A percentile compares a stretch with the other conserved stretches of the same genome.
Conservation (phyloP, 2,797 vertebrate genomes). For the Phrynocephalus guinanensis region DNA sequence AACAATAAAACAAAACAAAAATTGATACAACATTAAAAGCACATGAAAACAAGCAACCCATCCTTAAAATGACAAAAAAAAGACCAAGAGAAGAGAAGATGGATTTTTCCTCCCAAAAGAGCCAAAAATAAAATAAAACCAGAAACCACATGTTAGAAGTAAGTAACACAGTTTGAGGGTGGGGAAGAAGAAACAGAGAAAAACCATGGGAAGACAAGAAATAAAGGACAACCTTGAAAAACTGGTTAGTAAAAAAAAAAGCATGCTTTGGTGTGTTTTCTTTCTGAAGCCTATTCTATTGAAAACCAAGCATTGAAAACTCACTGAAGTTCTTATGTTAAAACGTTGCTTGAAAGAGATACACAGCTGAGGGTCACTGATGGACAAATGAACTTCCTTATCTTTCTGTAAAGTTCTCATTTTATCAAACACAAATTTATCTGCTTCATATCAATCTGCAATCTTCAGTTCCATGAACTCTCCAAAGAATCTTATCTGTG, state of each 20-base stretch:
- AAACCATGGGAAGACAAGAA: constrained; percentile 45
- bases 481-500: no score
- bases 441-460: background rate
- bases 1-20: constrained; percentile 54
- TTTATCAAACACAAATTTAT: background rate
- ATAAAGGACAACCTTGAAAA: constrained; percentile 64
- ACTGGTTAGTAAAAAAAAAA: constrained; percentile 48
- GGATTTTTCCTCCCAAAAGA: constrained; percentile 57
- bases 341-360: background rate
- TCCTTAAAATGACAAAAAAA: constrained; percentile 42
- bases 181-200: constrained; percentile 29
- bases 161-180: background rate
- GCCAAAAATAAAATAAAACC: constrained; percentile 54
- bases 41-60: constrained; percentile 57
- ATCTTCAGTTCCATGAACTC: no score
- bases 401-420: background rate
- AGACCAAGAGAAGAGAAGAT: constrained; percentile 60
- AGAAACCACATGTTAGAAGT: constrained; percentile 57
- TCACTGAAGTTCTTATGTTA: constrained; percentile 33
- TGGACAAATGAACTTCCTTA: background rate
- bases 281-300: constrained; percentile 45
- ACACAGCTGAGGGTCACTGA: background rate
- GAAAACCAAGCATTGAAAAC: constrained; percentile 17
- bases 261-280: constrained; percentile 7
- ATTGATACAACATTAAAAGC: constrained; percentile 61